Conservation (phyloP, 2,797 vertebrate species). For the Decapterus maruadsi region DNA sequence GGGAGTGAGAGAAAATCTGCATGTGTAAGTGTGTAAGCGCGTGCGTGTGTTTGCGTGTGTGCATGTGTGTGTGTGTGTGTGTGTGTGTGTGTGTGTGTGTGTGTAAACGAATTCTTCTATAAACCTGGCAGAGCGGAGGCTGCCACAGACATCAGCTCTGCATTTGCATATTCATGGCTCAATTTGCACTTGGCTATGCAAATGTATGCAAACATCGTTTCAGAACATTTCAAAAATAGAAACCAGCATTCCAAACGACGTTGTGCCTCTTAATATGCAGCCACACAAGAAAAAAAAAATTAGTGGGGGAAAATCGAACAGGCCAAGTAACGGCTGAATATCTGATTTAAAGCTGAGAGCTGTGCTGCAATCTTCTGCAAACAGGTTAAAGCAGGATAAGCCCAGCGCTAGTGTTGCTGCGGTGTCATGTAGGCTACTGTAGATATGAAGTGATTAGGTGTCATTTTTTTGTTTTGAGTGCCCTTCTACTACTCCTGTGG, state of each 20-base stretch:
- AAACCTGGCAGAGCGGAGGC: conserved; percentile 88
- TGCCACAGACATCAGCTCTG: conserved; percentile 88
- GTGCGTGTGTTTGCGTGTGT: conserved; percentile 32
- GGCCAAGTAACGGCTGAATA: conserved; percentile 73
- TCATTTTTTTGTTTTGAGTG: conserved; percentile 25
- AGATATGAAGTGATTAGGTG: conserved; percentile 58
- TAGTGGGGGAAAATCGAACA: conserved; percentile 75
- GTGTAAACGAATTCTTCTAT: conserved; percentile 81
- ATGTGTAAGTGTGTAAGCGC: conserved; percentile 70
- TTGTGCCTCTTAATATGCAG: conserved; percentile 86
- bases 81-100: conserved; percentile 55
- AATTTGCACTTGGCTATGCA: conserved; percentile 91
- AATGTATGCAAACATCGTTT: conserved; percentile 91
- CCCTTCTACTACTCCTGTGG: conserved; percentile 31
- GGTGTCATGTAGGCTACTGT: conserved; percentile 40
- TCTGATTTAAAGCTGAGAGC: conserved; percentile 75
- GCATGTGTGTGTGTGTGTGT: conserved; percentile 6
- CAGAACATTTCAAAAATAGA: conserved; percentile 91
- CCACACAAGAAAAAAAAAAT: conserved; percentile 72
- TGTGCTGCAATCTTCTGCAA: conserved; percentile 56
- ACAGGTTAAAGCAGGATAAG: conserved; percentile 74
- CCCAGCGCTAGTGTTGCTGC: conserved; percentile 23
- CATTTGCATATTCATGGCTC: conserved; percentile 91
- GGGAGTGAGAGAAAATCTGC: conserved; percentile 77
- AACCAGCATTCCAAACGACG: conserved; percentile 87